Conservation (phyloP, 1,140 invertebrate genomes). For the Drusus annulatus region DNA sequence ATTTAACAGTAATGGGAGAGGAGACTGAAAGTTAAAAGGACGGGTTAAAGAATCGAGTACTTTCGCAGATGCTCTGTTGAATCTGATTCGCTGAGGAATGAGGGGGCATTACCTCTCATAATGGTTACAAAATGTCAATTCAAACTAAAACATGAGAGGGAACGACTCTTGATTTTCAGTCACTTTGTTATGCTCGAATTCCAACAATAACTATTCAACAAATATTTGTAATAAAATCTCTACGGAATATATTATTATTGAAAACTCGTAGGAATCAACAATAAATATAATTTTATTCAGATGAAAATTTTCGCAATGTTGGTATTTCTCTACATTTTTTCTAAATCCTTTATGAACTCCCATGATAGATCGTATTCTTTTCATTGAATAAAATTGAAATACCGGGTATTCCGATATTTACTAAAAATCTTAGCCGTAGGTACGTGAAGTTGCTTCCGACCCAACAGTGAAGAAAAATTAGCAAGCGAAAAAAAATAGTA, state of each 20-base stretch:
- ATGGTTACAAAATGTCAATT: not conserved
- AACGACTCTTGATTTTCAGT: not conserved
- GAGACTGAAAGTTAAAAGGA: not conserved
- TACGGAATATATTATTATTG: not conserved
- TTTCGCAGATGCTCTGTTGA: conserved; percentile 15
- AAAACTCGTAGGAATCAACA: conserved; percentile 2
- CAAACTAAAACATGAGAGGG: not conserved
- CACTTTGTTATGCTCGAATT: not conserved
- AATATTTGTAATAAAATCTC: conserved; percentile 37
- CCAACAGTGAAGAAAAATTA: no score
- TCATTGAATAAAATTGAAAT: no score
- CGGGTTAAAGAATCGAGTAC: not conserved
- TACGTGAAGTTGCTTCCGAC: no score
- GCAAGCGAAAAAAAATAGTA: no score
- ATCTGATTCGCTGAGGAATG: not conserved
- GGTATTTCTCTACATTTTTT: conserved; percentile 7
- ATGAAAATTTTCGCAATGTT: not conserved
- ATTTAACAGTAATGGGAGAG: conserved; percentile 19
- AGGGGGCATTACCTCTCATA: conserved; percentile 1
- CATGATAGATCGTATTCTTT: no score
- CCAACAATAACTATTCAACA: conserved; percentile 6
- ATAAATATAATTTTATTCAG: not conserved
- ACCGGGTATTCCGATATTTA: no score
- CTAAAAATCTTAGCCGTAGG: no score
- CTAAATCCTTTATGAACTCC: no score